Evolutionary conservation across 2,113 vertebrate species (phyloP).

Genomic region (Empidonax traillii): DNA sequence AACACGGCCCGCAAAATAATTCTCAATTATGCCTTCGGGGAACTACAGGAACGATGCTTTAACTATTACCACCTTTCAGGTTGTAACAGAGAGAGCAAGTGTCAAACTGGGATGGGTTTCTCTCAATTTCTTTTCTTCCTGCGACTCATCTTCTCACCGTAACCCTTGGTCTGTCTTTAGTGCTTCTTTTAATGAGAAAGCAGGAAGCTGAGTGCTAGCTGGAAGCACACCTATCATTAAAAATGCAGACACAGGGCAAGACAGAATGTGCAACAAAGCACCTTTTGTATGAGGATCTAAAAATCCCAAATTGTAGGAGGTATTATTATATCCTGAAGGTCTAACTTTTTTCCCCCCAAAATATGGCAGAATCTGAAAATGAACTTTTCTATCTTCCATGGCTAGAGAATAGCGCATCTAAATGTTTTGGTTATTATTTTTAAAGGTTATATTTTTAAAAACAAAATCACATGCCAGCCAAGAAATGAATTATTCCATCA

Average conservation of each 20-base stretch:
- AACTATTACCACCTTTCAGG: neutral
- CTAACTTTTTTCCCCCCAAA: neutral
- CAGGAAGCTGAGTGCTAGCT: neutral
- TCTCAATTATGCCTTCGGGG: neutral
- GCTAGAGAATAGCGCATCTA: neutral
- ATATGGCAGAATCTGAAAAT: neutral
- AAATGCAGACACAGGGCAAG: neutral
- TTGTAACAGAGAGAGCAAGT: neutral
- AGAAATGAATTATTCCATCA: neutral
- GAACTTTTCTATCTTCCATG: neutral
- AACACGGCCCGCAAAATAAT: neutral
- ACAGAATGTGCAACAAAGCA: neutral
- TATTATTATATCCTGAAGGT: neutral
- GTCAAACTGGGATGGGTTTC: neutral
- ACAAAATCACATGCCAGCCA: neutral
- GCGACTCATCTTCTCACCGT: neutral
- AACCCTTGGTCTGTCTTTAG: neutral
- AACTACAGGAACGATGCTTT: neutral
- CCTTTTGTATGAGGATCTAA: neutral
- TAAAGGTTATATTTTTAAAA: neutral
- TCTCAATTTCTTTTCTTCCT: neutral
- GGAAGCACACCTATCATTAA: slow-evolving; percentile 31
- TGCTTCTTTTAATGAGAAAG: slow-evolving; percentile 48
- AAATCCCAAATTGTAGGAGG: neutral
- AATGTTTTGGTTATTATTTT: neutral